Evolutionary conservation across 2,888 invertebrate species (phyloP), one percentile per base, ranked within the genome.

Genomic region (Hermaeophaga mercurialis): DNA sequence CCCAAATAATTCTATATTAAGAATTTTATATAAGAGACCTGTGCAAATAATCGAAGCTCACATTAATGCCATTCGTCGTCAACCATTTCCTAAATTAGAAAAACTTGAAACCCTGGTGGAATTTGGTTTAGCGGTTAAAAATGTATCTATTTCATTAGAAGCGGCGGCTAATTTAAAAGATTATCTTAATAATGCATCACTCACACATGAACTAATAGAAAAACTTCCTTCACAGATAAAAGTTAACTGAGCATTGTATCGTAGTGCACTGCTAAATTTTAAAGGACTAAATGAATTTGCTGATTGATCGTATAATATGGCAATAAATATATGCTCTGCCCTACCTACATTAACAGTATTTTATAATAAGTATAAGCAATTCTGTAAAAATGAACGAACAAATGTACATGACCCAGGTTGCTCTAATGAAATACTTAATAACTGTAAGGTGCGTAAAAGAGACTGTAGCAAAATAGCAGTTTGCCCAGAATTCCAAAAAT

Each of bases 21-120:
- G n/a, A n/a, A n/a, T n/a, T n/a, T n/a, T n/a, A n/a, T 54, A 17
- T 7, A 22, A 28, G 22, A 50, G 56, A 38, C 50, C 56, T 44
- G 50, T 44, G n/a, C 44, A 50, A 26, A 56, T 54, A 8, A 39
- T 47, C 14, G 54, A 54, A 54, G 39, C 36, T n/a, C 38, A 50
- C 14, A 56, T 56, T 14, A 43, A 50, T 36, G 3, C 33, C 6
- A 56, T 56, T 44, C 24, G 50, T 9, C 50, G 38, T 17, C 45
- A 34, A 36, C 44, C 49, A 28, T 26, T 45, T 9, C 49, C 44
- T 18, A 50, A 44, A 28, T n/a, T 17, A 9, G 43, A 50, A 5
- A 44, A 56, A 39, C 18, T 50, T 2, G 46, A 56, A 45, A 44
- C 43, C 8, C 24, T 56, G 9, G 56, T 56, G n/a, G 49, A 56